A percentile compares a stretch with the other conserved stretches of the same genome.
Conservation (phyloP, 2,797 vertebrate species). For the Spea hammondii region DNA sequence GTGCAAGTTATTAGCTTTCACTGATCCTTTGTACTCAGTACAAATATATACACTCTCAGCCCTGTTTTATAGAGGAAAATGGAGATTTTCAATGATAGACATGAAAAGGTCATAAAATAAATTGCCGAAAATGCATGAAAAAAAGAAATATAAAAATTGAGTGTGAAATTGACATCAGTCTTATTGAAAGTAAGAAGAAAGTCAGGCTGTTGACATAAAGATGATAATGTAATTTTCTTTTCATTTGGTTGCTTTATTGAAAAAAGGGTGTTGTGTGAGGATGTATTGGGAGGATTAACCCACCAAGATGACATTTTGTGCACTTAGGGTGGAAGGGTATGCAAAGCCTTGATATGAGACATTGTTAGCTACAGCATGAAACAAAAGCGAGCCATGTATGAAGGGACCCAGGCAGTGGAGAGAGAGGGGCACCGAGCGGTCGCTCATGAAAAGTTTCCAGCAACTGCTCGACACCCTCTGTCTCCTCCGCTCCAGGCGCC, state of each 20-base stretch:
- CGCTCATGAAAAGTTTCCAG: too few relatives aligned
- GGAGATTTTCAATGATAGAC: conserved; percentile 23
- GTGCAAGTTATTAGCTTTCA: conserved; percentile 9
- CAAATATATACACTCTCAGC: conserved; percentile 10
- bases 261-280: background rate
- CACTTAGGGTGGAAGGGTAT: too few relatives aligned
- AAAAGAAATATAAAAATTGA: background rate
- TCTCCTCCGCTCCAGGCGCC: too few relatives aligned
- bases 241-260: background rate
- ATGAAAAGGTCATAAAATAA: conserved; percentile 35
- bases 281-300: too few relatives aligned
- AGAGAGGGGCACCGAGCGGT: too few relatives aligned
- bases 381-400: too few relatives aligned
- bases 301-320: too few relatives aligned
- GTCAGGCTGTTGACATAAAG: conserved; percentile 12
- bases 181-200: conserved; percentile 15
- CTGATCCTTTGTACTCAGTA: background rate
- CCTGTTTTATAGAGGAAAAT: conserved; percentile 1
- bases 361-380: too few relatives aligned
- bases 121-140: background rate
- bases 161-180: conserved; percentile 15
- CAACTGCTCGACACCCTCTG: too few relatives aligned
- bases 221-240: conserved; percentile 8
- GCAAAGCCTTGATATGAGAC: too few relatives aligned
- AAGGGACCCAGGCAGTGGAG: too few relatives aligned